phyloP scores from a whole-genome alignment of 2,797 vertebrate genomes.

The Alauda arvensis region DNA sequence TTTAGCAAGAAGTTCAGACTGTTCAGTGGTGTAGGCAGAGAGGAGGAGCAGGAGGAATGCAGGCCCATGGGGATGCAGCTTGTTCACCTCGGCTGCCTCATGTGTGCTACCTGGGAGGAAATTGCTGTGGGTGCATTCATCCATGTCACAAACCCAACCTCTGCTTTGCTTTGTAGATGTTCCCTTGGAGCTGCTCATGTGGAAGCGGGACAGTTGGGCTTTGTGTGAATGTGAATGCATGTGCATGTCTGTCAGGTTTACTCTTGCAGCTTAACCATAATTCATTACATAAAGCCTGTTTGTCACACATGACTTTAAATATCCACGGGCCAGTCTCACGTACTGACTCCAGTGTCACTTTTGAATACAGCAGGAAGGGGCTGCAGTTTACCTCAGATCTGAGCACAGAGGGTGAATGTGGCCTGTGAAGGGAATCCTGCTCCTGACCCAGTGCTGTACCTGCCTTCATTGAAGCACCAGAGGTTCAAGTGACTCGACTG shows the following conservation, averaged over 20 bases:
- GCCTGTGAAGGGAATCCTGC: background rate
- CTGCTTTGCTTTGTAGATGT: background rate
- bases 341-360: background rate
- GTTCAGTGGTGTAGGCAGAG: background rate
- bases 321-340: background rate
- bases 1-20: constrained; percentile 23
- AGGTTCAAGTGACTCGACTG: constrained; percentile 26
- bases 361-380: background rate
- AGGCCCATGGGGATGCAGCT: background rate
- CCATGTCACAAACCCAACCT: background rate
- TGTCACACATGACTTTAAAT: constrained; percentile 31
- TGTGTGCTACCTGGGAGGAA: constrained; percentile 7
- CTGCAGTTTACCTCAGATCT: background rate
- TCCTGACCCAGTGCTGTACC: background rate
- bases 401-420: background rate
- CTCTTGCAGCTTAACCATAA: background rate
- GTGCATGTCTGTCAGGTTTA: constrained; percentile 13
- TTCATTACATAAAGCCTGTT: constrained; percentile 49
- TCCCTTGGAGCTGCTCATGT: constrained; percentile 29
- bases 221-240: background rate
- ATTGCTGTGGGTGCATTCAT: background rate
- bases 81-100: background rate
- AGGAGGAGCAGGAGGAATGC: background rate
- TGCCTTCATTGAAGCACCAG: background rate
- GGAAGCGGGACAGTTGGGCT: constrained; percentile 43